phyloP scores from a whole-genome alignment of 2,797 vertebrate genomes.

The Hydrolagus colliei region DNA sequence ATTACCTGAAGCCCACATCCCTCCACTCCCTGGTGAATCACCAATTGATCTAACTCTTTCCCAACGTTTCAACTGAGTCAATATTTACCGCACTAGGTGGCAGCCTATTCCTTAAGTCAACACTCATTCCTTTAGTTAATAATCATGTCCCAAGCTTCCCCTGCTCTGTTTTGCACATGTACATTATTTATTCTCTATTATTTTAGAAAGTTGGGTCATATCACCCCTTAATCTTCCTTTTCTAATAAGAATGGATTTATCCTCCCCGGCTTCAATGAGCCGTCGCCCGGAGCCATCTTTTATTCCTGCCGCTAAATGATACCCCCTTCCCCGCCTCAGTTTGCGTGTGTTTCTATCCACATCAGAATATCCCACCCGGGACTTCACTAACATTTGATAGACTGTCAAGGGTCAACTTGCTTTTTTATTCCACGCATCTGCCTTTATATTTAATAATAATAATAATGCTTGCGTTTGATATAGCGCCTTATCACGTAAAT shows the following conservation, averaged over 20 bases:
- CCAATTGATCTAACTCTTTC: neutral
- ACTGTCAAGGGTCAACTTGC: neutral
- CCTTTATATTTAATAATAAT: no score
- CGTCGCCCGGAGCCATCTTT: neutral
- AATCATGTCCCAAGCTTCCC: neutral
- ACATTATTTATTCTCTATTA: neutral
- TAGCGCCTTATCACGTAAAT: no score
- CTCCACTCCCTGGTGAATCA: neutral
- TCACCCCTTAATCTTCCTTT: neutral
- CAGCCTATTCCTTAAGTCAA: constrained; percentile 20
- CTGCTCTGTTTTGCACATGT: neutral
- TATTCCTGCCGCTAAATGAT: neutral
- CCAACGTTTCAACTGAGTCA: neutral
- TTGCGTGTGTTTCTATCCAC: neutral
- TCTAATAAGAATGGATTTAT: neutral
- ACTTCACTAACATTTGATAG: neutral
- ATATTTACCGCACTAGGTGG: constrained; percentile 11
- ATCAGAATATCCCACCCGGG: neutral
- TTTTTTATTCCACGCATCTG: neutral
- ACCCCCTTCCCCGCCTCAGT: neutral
- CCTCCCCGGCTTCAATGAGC: neutral
- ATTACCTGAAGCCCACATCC: neutral
- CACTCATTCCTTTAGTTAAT: neutral
- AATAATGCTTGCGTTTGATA: no score
- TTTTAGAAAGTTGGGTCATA: neutral